A percentile compares a stretch with the other conserved stretches of the same genome.
Conservation (phyloP, 2,888 invertebrate species). For the Octodonta nipae region DNA sequence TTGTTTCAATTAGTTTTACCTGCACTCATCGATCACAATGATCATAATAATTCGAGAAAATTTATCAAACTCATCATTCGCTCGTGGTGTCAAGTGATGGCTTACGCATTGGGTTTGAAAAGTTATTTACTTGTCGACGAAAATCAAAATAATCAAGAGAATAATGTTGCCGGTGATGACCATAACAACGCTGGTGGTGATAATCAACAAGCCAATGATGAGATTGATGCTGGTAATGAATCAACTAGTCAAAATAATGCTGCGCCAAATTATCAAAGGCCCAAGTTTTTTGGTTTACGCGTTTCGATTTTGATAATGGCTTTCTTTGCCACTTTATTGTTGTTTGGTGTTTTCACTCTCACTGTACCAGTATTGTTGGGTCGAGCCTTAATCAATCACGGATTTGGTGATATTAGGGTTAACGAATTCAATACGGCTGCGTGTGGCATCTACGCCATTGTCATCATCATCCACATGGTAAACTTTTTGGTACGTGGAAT, state of each 20-base stretch:
- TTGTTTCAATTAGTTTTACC: conserved; percentile 88
- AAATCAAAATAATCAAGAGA: too few relatives aligned
- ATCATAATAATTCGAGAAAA: conserved; percentile 89
- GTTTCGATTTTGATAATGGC: too few relatives aligned
- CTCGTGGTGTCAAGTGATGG: conserved; percentile 80
- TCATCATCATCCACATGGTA: conserved; percentile 75
- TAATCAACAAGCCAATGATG: too few relatives aligned
- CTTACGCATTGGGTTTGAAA: too few relatives aligned
- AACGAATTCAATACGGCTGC: conserved; percentile 95
- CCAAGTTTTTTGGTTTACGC: conserved; percentile 60
- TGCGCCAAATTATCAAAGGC: conserved; percentile 62
- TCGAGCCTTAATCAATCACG: conserved; percentile 72
- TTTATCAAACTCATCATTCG: conserved; percentile 8
- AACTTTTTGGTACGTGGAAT: conserved; percentile 76
- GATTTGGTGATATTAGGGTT: conserved; percentile 53
- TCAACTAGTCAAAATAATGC: conserved; percentile 79
- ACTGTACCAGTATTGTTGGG: conserved; percentile 92
- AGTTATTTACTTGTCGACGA: too few relatives aligned
- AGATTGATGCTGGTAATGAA: conserved; percentile 69
- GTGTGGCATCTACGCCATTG: conserved; percentile 89
- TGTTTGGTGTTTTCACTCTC: conserved; percentile 71
- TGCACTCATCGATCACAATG: conserved; percentile 88
- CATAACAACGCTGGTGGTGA: too few relatives aligned
- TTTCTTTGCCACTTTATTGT: conserved; percentile 72
- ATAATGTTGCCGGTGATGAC: too few relatives aligned